Percentiles rank a stretch among this genome's conserved stretches.
Evolutionary conservation across 2,888 invertebrate species (phyloP).

Genomic region (Rapana venosa): DNA sequence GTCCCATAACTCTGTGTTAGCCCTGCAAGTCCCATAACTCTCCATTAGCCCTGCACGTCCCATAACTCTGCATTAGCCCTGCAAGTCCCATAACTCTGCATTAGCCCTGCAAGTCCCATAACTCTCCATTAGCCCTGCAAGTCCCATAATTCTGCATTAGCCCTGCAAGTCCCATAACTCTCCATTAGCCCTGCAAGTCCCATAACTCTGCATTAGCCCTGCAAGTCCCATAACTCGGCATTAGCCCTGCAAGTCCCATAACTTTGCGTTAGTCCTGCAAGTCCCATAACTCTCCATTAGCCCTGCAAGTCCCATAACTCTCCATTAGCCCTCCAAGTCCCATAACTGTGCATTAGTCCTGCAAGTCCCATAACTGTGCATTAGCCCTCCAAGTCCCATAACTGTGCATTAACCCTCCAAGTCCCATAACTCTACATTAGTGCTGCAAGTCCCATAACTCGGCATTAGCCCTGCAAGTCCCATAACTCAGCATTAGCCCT

Average conservation of each 20-base stretch:
- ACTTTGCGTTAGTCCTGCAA: too few species aligned
- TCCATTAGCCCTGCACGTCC: constrained; percentile 76
- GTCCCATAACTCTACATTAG: constrained; percentile 62
- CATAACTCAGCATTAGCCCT: constrained; percentile 79
- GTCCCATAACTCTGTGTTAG: neutral
- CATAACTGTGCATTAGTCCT: too few species aligned
- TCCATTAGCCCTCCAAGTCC: too few species aligned
- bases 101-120: too few species aligned
- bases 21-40: constrained; percentile 70
- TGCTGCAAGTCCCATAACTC: constrained; percentile 70
- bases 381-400: constrained; percentile 76
- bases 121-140: constrained; percentile 80
- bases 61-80: constrained; percentile 76
- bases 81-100: neutral
- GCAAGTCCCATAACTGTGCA: neutral
- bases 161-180: constrained; percentile 70
- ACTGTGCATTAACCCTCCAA: constrained; percentile 76
- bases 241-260: constrained; percentile 77
- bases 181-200: constrained; percentile 76
- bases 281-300: too few species aligned
- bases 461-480: constrained; percentile 76
- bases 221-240: too few species aligned
- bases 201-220: too few species aligned
- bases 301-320: constrained; percentile 70
- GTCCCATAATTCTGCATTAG: constrained; percentile 62